Percentiles rank a stretch among this genome's conserved stretches.
Conservation (phyloP, 2,888 invertebrate genomes). For the Agrilus biguttatus region DNA sequence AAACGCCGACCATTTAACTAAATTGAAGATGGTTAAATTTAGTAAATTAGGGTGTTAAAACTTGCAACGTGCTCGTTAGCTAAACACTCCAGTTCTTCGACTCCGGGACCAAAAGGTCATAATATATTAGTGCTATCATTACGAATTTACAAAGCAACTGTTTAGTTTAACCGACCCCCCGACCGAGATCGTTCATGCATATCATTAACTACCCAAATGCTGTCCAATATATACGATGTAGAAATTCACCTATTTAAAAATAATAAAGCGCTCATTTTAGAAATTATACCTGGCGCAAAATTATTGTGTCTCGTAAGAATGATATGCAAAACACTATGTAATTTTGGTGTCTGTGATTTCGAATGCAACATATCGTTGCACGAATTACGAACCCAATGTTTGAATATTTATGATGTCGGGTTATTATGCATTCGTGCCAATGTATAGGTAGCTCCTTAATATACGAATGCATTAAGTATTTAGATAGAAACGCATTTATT, state of each 20-base stretch:
- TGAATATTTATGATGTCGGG: constrained; percentile 28
- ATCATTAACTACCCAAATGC: constrained; percentile 20
- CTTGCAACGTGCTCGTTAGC: too few species aligned
- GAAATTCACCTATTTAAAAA: constrained; percentile 19
- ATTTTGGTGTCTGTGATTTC: constrained; percentile 31
- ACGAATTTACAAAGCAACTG: constrained; percentile 17
- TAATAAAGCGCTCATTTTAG: constrained; percentile 23
- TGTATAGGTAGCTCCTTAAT: constrained; percentile 13
- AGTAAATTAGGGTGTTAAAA: too few species aligned
- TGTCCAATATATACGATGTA: constrained; percentile 17
- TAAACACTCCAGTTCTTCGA: too few species aligned
- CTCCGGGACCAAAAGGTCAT: too few species aligned
- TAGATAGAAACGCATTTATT: too few species aligned
- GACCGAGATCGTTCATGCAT: too few species aligned
- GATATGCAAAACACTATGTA: constrained; percentile 32
- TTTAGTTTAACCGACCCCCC: constrained; percentile 17
- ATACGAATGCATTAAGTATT: constrained; percentile 12
- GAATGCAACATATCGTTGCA: constrained; percentile 22
- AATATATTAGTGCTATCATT: constrained; percentile 10
- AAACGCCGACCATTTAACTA: not conserved
- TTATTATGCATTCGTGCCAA: constrained; percentile 27
- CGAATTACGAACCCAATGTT: constrained; percentile 22
- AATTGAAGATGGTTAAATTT: too few species aligned
- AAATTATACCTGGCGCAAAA: constrained; percentile 30
- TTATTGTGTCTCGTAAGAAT: constrained; percentile 30